Base-by-base conservation (phyloP, 2,797 vertebrate genomes). In the Falco naumanni region DNA sequence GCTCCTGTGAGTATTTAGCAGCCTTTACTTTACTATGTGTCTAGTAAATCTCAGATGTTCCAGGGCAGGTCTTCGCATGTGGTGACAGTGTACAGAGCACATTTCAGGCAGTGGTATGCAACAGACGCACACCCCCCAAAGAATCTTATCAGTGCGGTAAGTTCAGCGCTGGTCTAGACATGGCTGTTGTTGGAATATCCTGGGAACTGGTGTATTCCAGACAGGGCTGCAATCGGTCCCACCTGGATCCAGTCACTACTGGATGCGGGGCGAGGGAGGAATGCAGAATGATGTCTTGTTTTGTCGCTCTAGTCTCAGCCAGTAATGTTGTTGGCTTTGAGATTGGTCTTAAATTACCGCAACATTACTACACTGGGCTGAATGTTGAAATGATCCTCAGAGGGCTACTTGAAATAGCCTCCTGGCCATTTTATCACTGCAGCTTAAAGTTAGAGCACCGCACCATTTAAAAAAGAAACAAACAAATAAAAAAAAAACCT, bases 1-100 rank as follows among this genome's bases (percentile, higher is more conserved):
- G 59, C 33, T 93, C 69, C 66, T 66, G 31, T 26, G 61, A 68
- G 48, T 71, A 93, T 83, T 70, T 75, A 50, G 54, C 57, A 43
- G 31, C 21, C 43, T 54, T 57, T n/a, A 43, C 9, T 65, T 56
- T 25, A 77, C 48, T 83, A 33, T 25, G 6, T 3, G 1, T 25
- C 20, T 10, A 29, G 16, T 29, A 93, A 84, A 76, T 53, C 48
- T 82, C 50, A 26, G 70, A 25, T 56, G 14, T 31, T 78, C 45
- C 28, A 81, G 48, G 11, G 25, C 4, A 21, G 21, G 6, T 59
- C 10, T 59, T 80, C 2, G 4, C 2, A 0, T 16, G 21, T 29
- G n/a, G 15, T 61, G 25, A 51, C 28, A n/a, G 21, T 1, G 1
- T 22, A 74, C 0, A 68, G 41, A 60, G 57, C 20, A 69, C 8